Conservation (phyloP, 2,797 vertebrate genomes). For the Amniataba percoides region DNA sequence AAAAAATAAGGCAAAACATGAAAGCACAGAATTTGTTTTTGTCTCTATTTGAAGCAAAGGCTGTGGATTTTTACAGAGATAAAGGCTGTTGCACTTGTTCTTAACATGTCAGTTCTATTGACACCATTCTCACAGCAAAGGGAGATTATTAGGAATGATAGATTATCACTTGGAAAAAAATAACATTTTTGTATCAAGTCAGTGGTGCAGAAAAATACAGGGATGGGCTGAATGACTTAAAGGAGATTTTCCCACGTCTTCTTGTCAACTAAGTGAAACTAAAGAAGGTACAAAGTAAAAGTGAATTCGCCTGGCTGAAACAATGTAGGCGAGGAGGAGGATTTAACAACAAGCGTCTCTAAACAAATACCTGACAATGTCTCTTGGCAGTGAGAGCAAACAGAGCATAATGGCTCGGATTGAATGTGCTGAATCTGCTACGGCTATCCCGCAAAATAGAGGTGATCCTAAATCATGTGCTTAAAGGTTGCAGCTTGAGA, state of each 20-base stretch:
- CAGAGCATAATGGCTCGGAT: slow-evolving; percentile 55
- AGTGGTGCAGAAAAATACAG: slow-evolving; percentile 76
- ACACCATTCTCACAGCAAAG: slow-evolving; percentile 76
- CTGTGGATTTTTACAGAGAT: slow-evolving; percentile 78
- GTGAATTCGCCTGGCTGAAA: slow-evolving; percentile 70
- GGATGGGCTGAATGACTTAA: slow-evolving; percentile 67
- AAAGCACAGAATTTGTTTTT: slow-evolving; percentile 74
- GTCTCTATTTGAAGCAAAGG: slow-evolving; percentile 75
- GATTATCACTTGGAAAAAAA: slow-evolving; percentile 73
- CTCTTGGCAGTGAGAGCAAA: slow-evolving; percentile 51
- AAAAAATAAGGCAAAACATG: slow-evolving; percentile 68
- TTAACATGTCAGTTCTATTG: slow-evolving; percentile 83
- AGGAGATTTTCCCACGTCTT: slow-evolving; percentile 71
- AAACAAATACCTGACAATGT: slow-evolving; percentile 69
- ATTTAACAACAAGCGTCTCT: slow-evolving; percentile 68
- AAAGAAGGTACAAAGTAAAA: slow-evolving; percentile 62
- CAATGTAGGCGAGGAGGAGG: slow-evolving; percentile 54
- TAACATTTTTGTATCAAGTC: slow-evolving; percentile 72
- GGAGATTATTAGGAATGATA: slow-evolving; percentile 80
- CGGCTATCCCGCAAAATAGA: slow-evolving; percentile 69
- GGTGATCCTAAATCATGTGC: slow-evolving; percentile 80
- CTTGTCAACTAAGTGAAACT: slow-evolving; percentile 76
- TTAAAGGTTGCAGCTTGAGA: slow-evolving; percentile 81
- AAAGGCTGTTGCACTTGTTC: slow-evolving; percentile 81
- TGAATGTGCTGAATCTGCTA: slow-evolving; percentile 80